Conservation (phyloP, 1,140 invertebrate genomes). For the Platorchestia sp. region DNA sequence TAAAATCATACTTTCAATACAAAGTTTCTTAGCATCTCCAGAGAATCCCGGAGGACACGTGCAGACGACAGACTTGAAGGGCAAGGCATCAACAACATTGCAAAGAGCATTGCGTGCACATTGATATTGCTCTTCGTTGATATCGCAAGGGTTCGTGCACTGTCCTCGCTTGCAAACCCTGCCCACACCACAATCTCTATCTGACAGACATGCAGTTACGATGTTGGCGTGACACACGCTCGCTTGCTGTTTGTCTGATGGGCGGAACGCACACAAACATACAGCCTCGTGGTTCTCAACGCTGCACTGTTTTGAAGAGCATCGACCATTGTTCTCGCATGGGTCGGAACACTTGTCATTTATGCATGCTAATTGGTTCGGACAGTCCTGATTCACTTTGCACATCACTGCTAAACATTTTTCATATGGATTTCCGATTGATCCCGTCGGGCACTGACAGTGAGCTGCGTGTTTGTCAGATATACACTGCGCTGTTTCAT, state of each 20-base stretch:
- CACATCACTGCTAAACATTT: conserved; percentile 85
- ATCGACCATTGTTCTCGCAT: conserved; percentile 75
- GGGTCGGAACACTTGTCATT: conserved; percentile 77
- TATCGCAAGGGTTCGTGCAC: conserved; percentile 87
- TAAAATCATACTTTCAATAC: conserved; percentile 64
- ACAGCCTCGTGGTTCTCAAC: conserved; percentile 74
- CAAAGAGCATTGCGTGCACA: conserved; percentile 82
- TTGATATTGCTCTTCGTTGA: conserved; percentile 55
- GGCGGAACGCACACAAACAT: conserved; percentile 78
- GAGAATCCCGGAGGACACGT: conserved; percentile 83
- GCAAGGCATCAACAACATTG: conserved; percentile 63
- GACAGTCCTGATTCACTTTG: conserved; percentile 77
- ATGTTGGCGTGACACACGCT: conserved; percentile 71
- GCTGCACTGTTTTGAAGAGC: conserved; percentile 70
- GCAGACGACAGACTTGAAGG: conserved; percentile 72
- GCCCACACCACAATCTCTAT: conserved; percentile 83
- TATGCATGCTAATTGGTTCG: conserved; percentile 76
- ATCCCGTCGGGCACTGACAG: conserved; percentile 68
- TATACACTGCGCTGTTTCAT: conserved; percentile 68
- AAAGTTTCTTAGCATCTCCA: conserved; percentile 79
- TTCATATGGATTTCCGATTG: conserved; percentile 73
- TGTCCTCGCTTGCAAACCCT: conserved; percentile 82
- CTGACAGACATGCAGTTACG: conserved; percentile 81
- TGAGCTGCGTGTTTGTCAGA: conserved; percentile 67
- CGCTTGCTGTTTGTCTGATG: conserved; percentile 67